A percentile compares a stretch with the other conserved stretches of the same genome.
phyloP scores from a whole-genome alignment of 2,797 vertebrate genomes.

The Mormyrus hasselquistii region DNA sequence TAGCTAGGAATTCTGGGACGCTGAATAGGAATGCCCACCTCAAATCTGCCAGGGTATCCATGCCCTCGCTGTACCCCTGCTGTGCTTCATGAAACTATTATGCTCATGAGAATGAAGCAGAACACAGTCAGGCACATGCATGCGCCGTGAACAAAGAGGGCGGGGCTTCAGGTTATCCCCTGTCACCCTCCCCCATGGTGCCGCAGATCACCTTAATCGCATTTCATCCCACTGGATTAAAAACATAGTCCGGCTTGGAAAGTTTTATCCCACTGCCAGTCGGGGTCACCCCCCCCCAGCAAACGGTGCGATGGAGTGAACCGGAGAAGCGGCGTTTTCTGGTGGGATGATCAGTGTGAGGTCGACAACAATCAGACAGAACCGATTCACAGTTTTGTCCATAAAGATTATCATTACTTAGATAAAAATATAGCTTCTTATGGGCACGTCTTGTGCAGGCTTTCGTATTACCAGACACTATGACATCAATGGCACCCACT shows the following conservation, averaged over 20 bases:
- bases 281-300: neutral
- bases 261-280: neutral
- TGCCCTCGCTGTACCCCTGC: neutral
- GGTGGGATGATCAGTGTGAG: neutral
- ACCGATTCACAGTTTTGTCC: neutral
- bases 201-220: neutral
- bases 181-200: neutral
- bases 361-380: neutral
- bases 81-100: neutral
- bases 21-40: neutral
- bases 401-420: neutral
- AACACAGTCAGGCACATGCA: neutral
- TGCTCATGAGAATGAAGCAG: neutral
- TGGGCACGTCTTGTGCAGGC: neutral
- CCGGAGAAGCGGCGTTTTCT: neutral
- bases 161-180: neutral
- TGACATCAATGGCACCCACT: neutral
- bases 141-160: neutral
- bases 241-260: neutral
- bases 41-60: neutral
- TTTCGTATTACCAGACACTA: neutral
- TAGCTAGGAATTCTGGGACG: neutral
- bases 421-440: neutral
- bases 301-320: neutral
- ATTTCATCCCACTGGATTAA: conserved; percentile 1